Base-by-base conservation (phyloP, 2,797 vertebrate species). In the Falco peregrinus region DNA sequence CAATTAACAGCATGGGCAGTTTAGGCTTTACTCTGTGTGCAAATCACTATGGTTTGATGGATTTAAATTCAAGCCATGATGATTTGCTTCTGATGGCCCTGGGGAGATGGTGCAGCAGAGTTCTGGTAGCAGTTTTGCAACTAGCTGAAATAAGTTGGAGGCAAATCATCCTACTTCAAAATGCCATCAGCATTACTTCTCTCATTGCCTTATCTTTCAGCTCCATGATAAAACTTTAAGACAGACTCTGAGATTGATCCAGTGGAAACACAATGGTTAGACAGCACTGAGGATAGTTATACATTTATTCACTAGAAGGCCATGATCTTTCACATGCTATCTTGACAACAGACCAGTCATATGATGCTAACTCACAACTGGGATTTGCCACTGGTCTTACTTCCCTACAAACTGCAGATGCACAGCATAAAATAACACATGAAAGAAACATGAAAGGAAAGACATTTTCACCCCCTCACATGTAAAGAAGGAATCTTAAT, bases 381-480 rank as follows among this genome's bases (percentile, higher is more conserved):
- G 57, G 74, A 80, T 68, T 80, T 96, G 54, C 33, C 87, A 25
- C 35, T 6, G n/a, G 48, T 61, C n/a, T 78, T 77, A 81, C 35
- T 65, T 73, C 56, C 47, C 82, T 94, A 54, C n/a, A 88, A 90
- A 85, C 26, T 71, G 39, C 65, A 95, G 17, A 15, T 48, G 47
- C 39, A 75, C 57, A 95, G 60, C 87, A 77, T 87, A 95, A 94
- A 94, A 57, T 70, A 70, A 75, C 51, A 91, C 95, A 76, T 25
- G 43, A 70, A 92, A 60, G 41, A 50, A 43, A 64, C 2, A 64
- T 47, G 13, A 87, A 74, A 95, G 39, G 51, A 77, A 86, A 95
- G 50, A 92, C 14, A 65, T 87, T 81, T 83, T 94, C 18, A 16
- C 33, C 14, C 35, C 6, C 24, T 89, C 83, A 33, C 43, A 83